These are phyloP conservation scores for Atopsyche davidsoni DNA, from an alignment of 1,140 invertebrate species.

Conservation along the genomic window DNA sequence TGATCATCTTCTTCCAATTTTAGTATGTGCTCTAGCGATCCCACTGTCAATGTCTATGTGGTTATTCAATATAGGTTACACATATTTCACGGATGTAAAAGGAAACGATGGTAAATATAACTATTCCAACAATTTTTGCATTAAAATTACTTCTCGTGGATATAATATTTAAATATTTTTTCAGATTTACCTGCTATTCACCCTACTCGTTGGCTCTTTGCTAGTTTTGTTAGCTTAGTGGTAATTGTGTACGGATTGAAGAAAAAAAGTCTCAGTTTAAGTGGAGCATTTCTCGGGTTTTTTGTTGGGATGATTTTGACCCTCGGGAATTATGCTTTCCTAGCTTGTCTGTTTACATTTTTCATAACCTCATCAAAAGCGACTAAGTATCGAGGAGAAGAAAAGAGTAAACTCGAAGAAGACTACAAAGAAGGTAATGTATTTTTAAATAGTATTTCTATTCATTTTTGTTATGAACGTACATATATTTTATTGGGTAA, in stretches of 20 bases:
- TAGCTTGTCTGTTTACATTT: constrained; percentile 67
- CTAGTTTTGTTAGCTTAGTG: constrained; percentile 61
- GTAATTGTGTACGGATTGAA: constrained; percentile 61
- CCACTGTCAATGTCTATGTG: constrained; percentile 68
- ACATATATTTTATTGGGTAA: constrained; percentile 10
- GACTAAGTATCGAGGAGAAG: constrained; percentile 66
- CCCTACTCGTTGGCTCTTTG: constrained; percentile 66
- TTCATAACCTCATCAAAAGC: constrained; percentile 77
- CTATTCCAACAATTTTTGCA: background rate
- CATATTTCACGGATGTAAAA: constrained; percentile 47
- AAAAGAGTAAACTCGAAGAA: constrained; percentile 69
- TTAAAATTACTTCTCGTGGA: constrained; percentile 3
- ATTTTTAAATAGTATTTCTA: background rate
- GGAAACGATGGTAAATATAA: constrained; percentile 50
- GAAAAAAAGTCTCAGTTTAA: constrained; percentile 60
- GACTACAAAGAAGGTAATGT: constrained; percentile 73
- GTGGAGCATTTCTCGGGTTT: constrained; percentile 66
- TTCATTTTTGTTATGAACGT: background rate
- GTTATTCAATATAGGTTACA: constrained; percentile 62
- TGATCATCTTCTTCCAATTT: constrained; percentile 52
- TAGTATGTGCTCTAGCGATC: constrained; percentile 60
- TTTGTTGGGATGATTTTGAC: constrained; percentile 75
- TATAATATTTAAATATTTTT: constrained; percentile 32
- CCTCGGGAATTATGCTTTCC: constrained; percentile 71
- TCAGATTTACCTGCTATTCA: constrained; percentile 59